Base-by-base conservation (phyloP, 37 sponge, comb jelly and placozoan genomes). In the Theonella swinhoei region DNA sequence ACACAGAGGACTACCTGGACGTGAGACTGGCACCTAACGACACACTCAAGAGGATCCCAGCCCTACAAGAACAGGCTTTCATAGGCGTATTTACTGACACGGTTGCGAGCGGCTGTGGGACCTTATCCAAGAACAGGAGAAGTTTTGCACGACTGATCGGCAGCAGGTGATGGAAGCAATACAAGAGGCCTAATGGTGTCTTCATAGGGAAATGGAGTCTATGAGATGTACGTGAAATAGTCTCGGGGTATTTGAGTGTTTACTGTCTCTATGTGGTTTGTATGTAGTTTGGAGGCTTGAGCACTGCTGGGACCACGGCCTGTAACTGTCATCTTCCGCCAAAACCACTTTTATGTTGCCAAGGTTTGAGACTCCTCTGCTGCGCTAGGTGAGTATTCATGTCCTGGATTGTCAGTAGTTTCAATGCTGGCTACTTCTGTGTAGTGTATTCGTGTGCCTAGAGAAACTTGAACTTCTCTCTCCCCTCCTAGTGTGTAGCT, bases 331-430 rank as follows among this genome's bases (percentile, higher is more conserved):
- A 88, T 97, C 24, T 78, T 97, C 64, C 71, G 93, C 54, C 84
- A 88, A 39, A 76, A 89, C 73, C 68, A 84, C 40, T 88, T 97
- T 54, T 91, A 70, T 63, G 87, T 94, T 0, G 98, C 92, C n/a
- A 95, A 97, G 68, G 90, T 94, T 0, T 95, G 98, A 8, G 98
- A 97, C 82, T 97, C 98, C 3, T 90, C 95, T 2, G 88, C 83
- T 24, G 83, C 91, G 14, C 73, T 97, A 72, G 88, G 80, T 33
- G 42, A 64, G 54, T 1, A n/a, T n/a, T n/a, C n/a, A n/a, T n/a
- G n/a, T n/a, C n/a, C n/a, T n/a, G n/a, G n/a, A n/a, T n/a, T n/a
- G n/a, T n/a, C n/a, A n/a, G n/a, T n/a, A n/a, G n/a, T n/a, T n/a
- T n/a, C n/a, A n/a, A n/a, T n/a, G n/a, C n/a, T n/a, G n/a, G n/a